Conservation (phyloP, 2,888 invertebrate genomes). For the Torymus tubicola region DNA sequence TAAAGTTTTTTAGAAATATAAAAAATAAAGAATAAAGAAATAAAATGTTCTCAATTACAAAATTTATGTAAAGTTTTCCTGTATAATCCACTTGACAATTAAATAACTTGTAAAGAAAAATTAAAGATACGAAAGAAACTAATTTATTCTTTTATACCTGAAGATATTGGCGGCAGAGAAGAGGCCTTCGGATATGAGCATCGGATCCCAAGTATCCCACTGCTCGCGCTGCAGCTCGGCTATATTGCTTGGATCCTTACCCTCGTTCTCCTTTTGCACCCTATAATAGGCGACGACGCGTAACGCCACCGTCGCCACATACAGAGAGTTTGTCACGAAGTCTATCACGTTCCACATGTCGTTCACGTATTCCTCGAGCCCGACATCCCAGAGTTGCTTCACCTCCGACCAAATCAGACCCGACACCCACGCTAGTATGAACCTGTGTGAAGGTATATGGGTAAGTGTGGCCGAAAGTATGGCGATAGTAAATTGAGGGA, state of each 20-base stretch:
- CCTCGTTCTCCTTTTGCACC: conserved; percentile 90
- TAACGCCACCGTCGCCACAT: conserved; percentile 97
- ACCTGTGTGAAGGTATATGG: conserved; percentile 68
- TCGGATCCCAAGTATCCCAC: conserved; percentile 99
- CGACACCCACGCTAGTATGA: conserved; percentile 96
- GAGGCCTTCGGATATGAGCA: conserved; percentile 95
- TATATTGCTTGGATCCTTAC: conserved; percentile 79
- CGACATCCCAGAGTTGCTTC: conserved; percentile 98
- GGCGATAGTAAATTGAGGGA: too few species aligned
- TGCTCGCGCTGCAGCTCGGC: conserved; percentile 88
- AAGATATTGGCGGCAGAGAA: conserved; percentile 99
- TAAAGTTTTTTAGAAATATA: too few species aligned
- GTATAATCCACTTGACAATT: too few species aligned
- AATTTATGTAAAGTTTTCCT: too few species aligned
- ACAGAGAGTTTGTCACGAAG: conserved; percentile 98
- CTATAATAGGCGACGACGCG: conserved; percentile 96
- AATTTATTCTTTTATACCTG: conserved; percentile 76
- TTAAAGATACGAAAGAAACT: too few species aligned
- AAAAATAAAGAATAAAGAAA: conserved; percentile 5
- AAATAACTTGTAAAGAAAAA: too few species aligned
- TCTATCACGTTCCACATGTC: conserved; percentile 99
- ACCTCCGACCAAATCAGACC: conserved; percentile 99
- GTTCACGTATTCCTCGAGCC: conserved; percentile 95
- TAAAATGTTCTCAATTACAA: background rate
- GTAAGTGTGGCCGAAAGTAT: too few species aligned